Evolutionary conservation across 2,888 invertebrate species (phyloP).

Genomic region (Macrosoma leucophasiata): DNA sequence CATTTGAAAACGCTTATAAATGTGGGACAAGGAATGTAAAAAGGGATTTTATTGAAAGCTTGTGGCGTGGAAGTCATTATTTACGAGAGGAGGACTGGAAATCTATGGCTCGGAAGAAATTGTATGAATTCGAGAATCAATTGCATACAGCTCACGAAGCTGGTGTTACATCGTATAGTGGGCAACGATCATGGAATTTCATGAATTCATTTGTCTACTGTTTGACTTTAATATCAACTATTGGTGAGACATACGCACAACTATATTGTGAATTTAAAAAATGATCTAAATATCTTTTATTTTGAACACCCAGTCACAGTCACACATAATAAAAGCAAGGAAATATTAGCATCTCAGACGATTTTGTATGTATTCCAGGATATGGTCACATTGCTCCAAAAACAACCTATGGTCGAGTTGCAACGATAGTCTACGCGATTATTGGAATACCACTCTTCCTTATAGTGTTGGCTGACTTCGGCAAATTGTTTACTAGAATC

Average conservation of each 20-base stretch:
- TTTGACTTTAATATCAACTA: conserved; percentile 90
- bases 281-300: conserved; percentile 6
- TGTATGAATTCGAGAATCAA: conserved; percentile 91
- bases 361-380: conserved; percentile 76
- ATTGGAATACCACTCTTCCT: conserved; percentile 97
- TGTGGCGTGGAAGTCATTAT: conserved; percentile 89
- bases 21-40: conserved; percentile 91
- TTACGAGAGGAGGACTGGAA: conserved; percentile 94
- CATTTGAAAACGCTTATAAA: conserved; percentile 90
- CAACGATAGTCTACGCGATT: conserved; percentile 95
- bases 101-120: conserved; percentile 84
- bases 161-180: conserved; percentile 88
- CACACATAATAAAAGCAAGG: conserved; percentile 3
- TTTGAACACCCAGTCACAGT: conserved; percentile 1
- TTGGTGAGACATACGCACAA: conserved; percentile 80
- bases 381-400: conserved; percentile 97
- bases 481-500: conserved; percentile 92
- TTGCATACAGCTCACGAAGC: conserved; percentile 89
- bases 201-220: conserved; percentile 91
- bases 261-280: conserved; percentile 10
- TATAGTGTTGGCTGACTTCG: conserved; percentile 95
- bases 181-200: conserved; percentile 91
- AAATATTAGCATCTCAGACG: conserved; percentile 1
- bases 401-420: conserved; percentile 87
- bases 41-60: conserved; percentile 87